Conservation (phyloP, 2,113 vertebrate genomes). For the Girardinichthys multiradiatus region DNA sequence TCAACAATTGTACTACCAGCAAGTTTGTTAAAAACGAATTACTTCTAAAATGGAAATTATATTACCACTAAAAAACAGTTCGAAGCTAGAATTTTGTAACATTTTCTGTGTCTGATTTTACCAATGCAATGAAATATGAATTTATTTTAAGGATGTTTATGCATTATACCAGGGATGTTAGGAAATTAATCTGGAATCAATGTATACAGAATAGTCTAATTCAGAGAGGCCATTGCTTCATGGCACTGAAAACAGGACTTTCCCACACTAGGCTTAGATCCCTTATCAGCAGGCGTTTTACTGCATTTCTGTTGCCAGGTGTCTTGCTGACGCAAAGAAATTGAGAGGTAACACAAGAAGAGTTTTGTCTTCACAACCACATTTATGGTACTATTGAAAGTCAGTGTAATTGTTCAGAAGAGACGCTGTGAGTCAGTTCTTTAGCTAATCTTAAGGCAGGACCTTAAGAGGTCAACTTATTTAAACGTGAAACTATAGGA, state of each 20-base stretch:
- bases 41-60: background rate
- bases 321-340: conserved; percentile 13
- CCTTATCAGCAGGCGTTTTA: conserved; percentile 37
- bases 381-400: background rate
- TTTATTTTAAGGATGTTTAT: too few species aligned
- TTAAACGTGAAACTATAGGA: background rate
- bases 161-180: background rate
- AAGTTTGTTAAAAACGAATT: background rate
- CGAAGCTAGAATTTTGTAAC: background rate
- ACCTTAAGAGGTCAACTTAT: background rate
- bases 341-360: background rate
- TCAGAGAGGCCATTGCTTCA: background rate
- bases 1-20: background rate
- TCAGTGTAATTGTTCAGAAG: background rate
- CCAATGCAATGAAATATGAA: background rate
- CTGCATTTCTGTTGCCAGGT: conserved; percentile 35
- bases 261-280: conserved; percentile 30
- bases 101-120: background rate
- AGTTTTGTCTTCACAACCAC: background rate
- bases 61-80: background rate
- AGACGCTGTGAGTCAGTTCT: background rate
- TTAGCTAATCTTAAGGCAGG: background rate
- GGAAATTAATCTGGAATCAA: background rate
- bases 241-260: conserved; percentile 26
- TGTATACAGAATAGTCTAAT: background rate